Percentiles rank a stretch among this genome's conserved stretches.
These are phyloP conservation scores for Catocala fraxini DNA, from an alignment of 2,888 invertebrate genomes.

Conservation along the genomic window DNA sequence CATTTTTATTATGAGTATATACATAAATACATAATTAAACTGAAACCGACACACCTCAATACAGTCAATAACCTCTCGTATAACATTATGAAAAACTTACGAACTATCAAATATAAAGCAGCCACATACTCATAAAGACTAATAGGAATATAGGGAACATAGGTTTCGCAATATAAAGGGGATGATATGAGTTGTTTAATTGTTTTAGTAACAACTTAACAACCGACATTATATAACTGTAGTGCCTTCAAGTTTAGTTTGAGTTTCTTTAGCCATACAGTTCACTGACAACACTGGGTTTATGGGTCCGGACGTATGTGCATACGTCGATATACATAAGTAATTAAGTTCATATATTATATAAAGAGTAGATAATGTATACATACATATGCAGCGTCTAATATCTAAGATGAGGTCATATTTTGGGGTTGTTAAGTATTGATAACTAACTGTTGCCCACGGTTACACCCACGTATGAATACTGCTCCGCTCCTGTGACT, in stretches of 20 bases:
- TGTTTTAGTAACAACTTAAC: slow-evolving; percentile 43
- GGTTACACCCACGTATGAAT: too few species aligned
- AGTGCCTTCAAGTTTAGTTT: slow-evolving; percentile 33
- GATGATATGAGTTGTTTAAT: slow-evolving; percentile 44
- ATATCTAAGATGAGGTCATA: too few species aligned
- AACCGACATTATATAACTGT: slow-evolving; percentile 30
- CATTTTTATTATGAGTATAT: too few species aligned
- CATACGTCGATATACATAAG: background rate
- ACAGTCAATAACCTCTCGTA: too few species aligned
- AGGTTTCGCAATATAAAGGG: slow-evolving; percentile 46
- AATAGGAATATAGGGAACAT: slow-evolving; percentile 31
- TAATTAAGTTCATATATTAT: slow-evolving; percentile 23
- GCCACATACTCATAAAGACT: slow-evolving; percentile 15
- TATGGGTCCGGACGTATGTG: too few species aligned
- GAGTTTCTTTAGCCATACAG: slow-evolving; percentile 21
- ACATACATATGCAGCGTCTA: too few species aligned
- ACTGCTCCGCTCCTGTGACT: too few species aligned
- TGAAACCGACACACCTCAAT: too few species aligned
- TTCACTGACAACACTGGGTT: slow-evolving; percentile 32
- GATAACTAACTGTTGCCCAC: too few species aligned
- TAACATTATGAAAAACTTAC: too few species aligned
- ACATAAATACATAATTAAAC: too few species aligned
- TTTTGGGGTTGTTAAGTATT: too few species aligned
- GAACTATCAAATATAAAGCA: background rate
- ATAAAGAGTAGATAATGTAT: background rate